Percentiles rank a stretch among this genome's conserved stretches.
Evolutionary conservation across 1,140 invertebrate genomes (phyloP).

Genomic region (Drosophila melanogaster): Release_6_plus_ISO1_MT NT_033779.5:15999001-15999500

Average conservation of each 20-base stretch:
- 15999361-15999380: constrained; percentile 15
- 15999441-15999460: constrained; percentile 8
- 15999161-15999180: constrained; percentile 8
- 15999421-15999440: constrained; percentile 12
- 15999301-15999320: constrained; percentile 17
- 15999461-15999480: not conserved
- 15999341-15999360: constrained; percentile 3
- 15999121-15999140: constrained; percentile 81
- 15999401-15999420: constrained; percentile 26
- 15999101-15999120: constrained; percentile 79
- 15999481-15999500: constrained; percentile 61
- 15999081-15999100: constrained; percentile 69
- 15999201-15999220: constrained; percentile 80
- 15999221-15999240: constrained; percentile 78
- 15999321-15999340: not conserved
- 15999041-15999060: constrained; percentile 26
- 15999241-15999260: constrained; percentile 81
- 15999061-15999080: constrained; percentile 59
- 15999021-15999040: not conserved
- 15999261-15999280: constrained; percentile 82
- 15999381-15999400: constrained; percentile 24
- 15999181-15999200: constrained; percentile 58
- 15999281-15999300: constrained; percentile 79
- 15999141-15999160: constrained; percentile 71
- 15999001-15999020: not conserved